Evolutionary conservation across 2,113 vertebrate genomes (phyloP).

Genomic region (Pedionomus torquatus): DNA sequence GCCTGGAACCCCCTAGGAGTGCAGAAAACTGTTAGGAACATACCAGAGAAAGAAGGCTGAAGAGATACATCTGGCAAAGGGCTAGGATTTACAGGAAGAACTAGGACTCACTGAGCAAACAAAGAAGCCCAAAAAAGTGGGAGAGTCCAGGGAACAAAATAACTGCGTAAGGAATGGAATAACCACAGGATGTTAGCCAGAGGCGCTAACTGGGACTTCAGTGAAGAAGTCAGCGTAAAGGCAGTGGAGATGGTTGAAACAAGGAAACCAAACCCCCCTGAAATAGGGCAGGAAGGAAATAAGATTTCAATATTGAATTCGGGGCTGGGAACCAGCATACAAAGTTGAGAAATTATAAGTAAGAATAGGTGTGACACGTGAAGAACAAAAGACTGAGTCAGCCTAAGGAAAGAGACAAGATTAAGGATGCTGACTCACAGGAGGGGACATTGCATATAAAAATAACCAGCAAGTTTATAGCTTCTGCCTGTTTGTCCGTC

Average conservation of each 20-base stretch:
- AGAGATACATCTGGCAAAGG: not conserved
- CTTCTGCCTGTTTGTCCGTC: not conserved
- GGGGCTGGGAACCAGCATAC: not conserved
- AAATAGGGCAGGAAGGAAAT: not conserved
- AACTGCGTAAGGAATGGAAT: not conserved
- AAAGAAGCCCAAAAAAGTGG: not conserved
- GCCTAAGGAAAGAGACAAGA: not conserved
- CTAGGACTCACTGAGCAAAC: not conserved
- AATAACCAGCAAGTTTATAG: not conserved
- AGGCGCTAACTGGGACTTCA: not conserved
- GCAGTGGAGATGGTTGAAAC: not conserved
- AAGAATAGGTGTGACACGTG: not conserved
- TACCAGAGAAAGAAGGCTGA: not conserved
- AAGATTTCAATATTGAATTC: not conserved
- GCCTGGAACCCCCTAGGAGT: not conserved
- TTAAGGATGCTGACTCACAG: not conserved
- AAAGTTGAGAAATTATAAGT: not conserved
- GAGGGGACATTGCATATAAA: not conserved
- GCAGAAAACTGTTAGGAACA: not conserved
- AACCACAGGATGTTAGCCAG: not conserved
- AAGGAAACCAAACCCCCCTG: constrained; percentile 28
- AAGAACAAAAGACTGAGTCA: constrained; percentile 9
- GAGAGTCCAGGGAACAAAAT: not conserved
- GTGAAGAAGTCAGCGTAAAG: not conserved
- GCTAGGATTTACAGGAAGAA: not conserved